Evolutionary conservation across 2,797 vertebrate genomes (phyloP).

Genomic region (Varecia variegata): DNA sequence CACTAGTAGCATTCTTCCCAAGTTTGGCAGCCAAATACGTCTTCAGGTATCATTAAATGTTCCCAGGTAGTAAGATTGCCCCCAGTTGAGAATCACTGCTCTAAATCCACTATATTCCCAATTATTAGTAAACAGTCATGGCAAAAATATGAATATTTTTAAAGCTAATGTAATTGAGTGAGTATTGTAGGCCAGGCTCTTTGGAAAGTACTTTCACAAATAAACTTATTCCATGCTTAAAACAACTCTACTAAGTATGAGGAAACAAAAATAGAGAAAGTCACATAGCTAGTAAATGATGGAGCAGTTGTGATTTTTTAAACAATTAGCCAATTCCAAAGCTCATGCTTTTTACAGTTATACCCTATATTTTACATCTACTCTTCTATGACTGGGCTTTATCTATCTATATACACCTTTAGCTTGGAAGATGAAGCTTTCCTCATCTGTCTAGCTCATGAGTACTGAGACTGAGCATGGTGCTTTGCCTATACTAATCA

Average conservation of each 20-base stretch:
- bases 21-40: not conserved
- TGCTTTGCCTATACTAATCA: not conserved
- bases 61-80: not conserved
- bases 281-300: not conserved
- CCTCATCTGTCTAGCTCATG: not conserved
- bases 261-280: not conserved
- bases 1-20: not conserved
- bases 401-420: not conserved
- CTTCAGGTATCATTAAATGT: not conserved
- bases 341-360: not conserved
- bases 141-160: not conserved
- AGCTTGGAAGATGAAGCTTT: not conserved
- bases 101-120: not conserved
- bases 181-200: not conserved
- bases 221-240: not conserved
- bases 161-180: not conserved
- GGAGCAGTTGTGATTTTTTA: not conserved
- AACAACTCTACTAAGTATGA: not conserved
- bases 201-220: not conserved
- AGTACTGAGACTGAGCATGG: not conserved
- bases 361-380: not conserved
- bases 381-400: not conserved
- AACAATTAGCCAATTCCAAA: not conserved
- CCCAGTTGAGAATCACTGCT: not conserved
- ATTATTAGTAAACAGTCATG: not conserved